Conservation (phyloP, 1,140 invertebrate genomes). For the Scaptomyza graminum region DNA sequence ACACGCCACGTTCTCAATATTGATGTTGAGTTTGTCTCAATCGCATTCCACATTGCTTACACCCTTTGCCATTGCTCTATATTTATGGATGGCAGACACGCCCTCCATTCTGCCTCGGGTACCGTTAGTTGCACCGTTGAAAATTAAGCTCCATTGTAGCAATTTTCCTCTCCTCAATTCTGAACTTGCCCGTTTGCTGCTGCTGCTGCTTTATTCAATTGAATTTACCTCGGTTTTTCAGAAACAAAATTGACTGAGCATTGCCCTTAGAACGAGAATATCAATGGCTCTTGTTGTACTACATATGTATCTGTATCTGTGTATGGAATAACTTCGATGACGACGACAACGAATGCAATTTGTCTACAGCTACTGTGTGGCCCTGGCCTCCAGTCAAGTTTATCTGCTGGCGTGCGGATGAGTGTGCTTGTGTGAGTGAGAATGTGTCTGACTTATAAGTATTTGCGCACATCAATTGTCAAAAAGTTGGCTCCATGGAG, state of each 20-base stretch:
- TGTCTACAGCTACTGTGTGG: conserved; percentile 49
- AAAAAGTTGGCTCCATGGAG: conserved; percentile 63
- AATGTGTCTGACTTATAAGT: conserved; percentile 54
- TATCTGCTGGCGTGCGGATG: conserved; percentile 43
- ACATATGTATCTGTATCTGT: conserved; percentile 17
- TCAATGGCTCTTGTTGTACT: conserved; percentile 40
- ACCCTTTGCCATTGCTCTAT: neutral
- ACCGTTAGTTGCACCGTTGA: conserved; percentile 53
- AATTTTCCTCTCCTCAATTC: conserved; percentile 8
- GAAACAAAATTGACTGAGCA: conserved; percentile 64
- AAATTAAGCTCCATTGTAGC: conserved; percentile 76
- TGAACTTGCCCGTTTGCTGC: conserved; percentile 24
- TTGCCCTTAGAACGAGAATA: conserved; percentile 41
- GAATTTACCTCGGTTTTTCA: conserved; percentile 77
- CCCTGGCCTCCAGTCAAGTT: conserved; percentile 14
- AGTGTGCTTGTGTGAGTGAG: conserved; percentile 7
- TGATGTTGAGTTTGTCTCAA: conserved; percentile 7
- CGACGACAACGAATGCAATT: conserved; percentile 60
- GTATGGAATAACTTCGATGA: conserved; percentile 27
- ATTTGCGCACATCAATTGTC: conserved; percentile 77
- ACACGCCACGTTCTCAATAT: conserved; percentile 29
- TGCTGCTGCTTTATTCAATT: conserved; percentile 62
- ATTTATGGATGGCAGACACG: conserved; percentile 3
- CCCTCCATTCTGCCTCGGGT: neutral
- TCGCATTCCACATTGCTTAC: neutral